Evolutionary conservation across 2,797 vertebrate genomes (phyloP), one percentile per base, ranked within the genome.

Genomic region (Steatocranus sp.): DNA sequence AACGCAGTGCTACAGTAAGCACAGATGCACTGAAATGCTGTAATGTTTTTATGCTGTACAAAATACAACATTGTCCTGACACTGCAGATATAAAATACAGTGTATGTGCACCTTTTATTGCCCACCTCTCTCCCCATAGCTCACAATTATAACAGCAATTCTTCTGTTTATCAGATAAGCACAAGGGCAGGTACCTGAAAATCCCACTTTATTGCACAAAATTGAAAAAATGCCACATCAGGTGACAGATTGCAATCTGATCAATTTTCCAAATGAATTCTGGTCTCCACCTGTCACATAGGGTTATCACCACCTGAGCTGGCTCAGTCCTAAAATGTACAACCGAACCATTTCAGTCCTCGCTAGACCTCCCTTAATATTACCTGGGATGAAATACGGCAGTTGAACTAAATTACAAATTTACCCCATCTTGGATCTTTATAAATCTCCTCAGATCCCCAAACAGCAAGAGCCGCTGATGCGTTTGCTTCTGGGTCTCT

Each of bases 221-320:
- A 88, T 68, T 79, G 77, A 89, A 89, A 83, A 79, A 38, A 75
- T 82, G 87, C 68, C 68, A 32, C 68, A n/a, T 91, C 77, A 81
- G 79, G 48, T 86, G 73, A 84, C 73, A 84, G 80, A 91, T 88
- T 87, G 86, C 83, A 92, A 81, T 87, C 76, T 89, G 76, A 92
- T 92, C 54, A 81, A 87, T 93, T 91, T 84, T 87, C 80, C 81
- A 88, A 93, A 89, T 89, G 25, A 91, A 90, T 89, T 91, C 86
- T 85, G 82, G 83, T 81, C 75, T 75, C 75, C 70, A 86, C 81
- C 80, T 91, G 81, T 93, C 89, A 91, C 80, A 83, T 17, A 30
- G 68, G 79, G 75, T 92, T 88, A 88, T 79, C 83, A 82, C 73
- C 83, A 83, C 81, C 78, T 80, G 83, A 83, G 83, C 77, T 79